phyloP scores from a whole-genome alignment of 2,113 vertebrate genomes.

The Dipodomys spectabilis region DNA sequence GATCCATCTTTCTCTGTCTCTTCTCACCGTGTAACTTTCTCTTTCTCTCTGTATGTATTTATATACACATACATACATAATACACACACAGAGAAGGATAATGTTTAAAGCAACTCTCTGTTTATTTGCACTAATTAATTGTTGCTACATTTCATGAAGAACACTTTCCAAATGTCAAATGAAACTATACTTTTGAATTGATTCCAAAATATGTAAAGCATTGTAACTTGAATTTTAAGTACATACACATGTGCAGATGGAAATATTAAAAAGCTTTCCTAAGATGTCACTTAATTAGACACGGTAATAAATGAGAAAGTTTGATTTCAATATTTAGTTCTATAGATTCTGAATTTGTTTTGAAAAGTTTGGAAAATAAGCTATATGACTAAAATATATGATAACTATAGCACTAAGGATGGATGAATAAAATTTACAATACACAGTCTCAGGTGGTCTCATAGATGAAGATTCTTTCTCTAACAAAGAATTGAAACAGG shows the following conservation, averaged over 20 bases:
- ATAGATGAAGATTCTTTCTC: too few relatives aligned
- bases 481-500: too few relatives aligned
- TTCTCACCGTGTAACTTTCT: not conserved
- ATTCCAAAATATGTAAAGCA: not conserved
- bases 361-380: too few relatives aligned
- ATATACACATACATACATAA: not conserved
- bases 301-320: too few relatives aligned
- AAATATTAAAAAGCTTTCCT: not conserved
- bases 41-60: not conserved
- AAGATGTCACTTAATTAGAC: too few relatives aligned
- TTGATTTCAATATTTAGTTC: not conserved
- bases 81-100: not conserved
- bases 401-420: not conserved
- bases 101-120: not conserved
- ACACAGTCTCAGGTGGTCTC: not conserved
- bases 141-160: not conserved
- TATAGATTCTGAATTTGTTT: not conserved
- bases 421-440: not conserved
- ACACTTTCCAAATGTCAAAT: not conserved
- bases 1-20: not conserved
- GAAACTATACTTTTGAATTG: not conserved
- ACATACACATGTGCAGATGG: not conserved
- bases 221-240: not conserved
- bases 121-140: not conserved
- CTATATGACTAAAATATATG: not conserved